Evolutionary conservation across 2,113 vertebrate species (phyloP).

Genomic region (Nycticryphes semicollaris): DNA sequence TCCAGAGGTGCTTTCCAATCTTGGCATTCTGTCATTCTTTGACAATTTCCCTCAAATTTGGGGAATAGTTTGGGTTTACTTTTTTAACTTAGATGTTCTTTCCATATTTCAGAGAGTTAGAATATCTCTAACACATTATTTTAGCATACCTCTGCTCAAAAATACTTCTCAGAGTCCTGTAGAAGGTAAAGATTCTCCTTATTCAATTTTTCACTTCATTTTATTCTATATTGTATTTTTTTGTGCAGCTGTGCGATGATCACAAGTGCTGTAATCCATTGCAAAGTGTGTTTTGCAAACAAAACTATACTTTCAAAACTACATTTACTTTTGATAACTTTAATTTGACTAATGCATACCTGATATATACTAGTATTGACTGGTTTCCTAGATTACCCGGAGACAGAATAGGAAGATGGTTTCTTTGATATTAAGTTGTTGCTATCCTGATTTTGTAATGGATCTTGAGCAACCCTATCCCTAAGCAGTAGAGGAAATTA

Average conservation of each 20-base stretch:
- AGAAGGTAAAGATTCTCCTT: not conserved
- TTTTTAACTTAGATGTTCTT: not conserved
- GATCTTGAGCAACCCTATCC: conserved; percentile 16
- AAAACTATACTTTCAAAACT: not conserved
- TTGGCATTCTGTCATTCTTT: not conserved
- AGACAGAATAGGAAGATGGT: not conserved
- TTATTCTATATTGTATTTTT: not conserved
- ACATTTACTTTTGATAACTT: not conserved
- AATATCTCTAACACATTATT: not conserved
- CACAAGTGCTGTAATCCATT: not conserved
- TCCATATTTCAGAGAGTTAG: not conserved
- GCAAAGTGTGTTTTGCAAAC: not conserved
- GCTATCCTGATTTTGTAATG: conserved; percentile 20
- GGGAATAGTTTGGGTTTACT: not conserved
- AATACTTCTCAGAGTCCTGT: not conserved
- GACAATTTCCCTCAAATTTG: not conserved
- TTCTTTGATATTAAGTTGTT: not conserved
- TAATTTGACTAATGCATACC: not conserved
- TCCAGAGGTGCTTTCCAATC: not conserved
- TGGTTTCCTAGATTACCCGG: not conserved
- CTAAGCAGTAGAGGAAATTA: not conserved
- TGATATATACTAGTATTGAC: not conserved
- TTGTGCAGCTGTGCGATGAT: not conserved
- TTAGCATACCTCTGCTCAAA: not conserved
- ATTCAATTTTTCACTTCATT: not conserved